phyloP scores from a whole-genome alignment of 2,113 vertebrate genomes.

The Taurulus bubalis region DNA sequence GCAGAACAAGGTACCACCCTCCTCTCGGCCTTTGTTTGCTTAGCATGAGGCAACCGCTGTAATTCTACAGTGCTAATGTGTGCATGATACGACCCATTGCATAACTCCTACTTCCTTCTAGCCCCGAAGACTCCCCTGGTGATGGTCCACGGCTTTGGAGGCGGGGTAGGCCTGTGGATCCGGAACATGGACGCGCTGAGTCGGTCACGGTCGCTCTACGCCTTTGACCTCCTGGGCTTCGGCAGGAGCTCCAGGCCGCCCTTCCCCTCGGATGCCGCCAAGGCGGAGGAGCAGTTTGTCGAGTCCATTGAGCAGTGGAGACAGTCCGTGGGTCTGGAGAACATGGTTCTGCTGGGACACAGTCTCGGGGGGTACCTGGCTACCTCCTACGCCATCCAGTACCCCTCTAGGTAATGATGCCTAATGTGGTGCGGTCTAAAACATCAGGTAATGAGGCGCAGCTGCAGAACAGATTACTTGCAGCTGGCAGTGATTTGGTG shows the following conservation, averaged over 20 bases:
- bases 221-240: constrained; percentile 92
- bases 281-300: constrained; percentile 90
- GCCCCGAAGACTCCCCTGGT: constrained; percentile 87
- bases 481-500: background rate
- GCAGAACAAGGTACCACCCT: constrained; percentile 56
- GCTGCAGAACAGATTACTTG: background rate
- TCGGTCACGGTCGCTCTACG: constrained; percentile 79
- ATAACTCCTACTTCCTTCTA: constrained; percentile 7
- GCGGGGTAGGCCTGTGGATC: constrained; percentile 92
- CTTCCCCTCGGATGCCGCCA: constrained; percentile 85
- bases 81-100: background rate
- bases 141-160: constrained; percentile 93
- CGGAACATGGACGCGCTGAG: constrained; percentile 88
- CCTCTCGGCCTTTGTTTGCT: constrained; percentile 9
- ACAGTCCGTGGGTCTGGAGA: constrained; percentile 84
- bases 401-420: constrained; percentile 85
- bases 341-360: constrained; percentile 89
- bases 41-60: background rate
- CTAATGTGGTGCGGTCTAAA: background rate
- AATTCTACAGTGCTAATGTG: background rate
- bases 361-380: constrained; percentile 88
- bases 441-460: background rate
- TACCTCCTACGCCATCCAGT: constrained; percentile 87
- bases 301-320: constrained; percentile 89
- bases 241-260: constrained; percentile 89